These are phyloP conservation scores for Eilema caniola DNA, from an alignment of 2,888 invertebrate genomes.

Conservation along the genomic window DNA sequence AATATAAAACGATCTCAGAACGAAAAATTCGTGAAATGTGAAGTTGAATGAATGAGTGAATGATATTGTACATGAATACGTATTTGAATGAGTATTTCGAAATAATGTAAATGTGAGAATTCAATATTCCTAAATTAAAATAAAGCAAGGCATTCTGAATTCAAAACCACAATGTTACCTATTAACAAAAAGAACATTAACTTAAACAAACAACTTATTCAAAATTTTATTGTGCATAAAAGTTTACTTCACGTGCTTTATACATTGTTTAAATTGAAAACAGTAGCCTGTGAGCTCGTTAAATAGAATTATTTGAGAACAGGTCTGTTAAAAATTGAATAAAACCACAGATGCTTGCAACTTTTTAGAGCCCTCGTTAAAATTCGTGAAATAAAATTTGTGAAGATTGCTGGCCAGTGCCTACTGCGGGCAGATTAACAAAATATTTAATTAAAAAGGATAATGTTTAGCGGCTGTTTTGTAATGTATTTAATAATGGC, in stretches of 20 bases:
- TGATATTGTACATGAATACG: neutral
- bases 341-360: conserved; percentile 42
- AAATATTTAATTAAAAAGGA: conserved; percentile 29
- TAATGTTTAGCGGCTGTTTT: conserved; percentile 18
- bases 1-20: neutral
- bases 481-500: conserved; percentile 28
- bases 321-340: conserved; percentile 43
- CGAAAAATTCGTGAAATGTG: neutral
- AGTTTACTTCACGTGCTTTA: conserved; percentile 44
- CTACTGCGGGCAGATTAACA: conserved; percentile 32
- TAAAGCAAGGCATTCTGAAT: neutral
- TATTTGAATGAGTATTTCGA: neutral
- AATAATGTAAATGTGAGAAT: neutral
- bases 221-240: conserved; percentile 53
- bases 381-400: conserved; percentile 34
- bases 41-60: neutral
- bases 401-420: conserved; percentile 28
- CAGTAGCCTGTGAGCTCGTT: conserved; percentile 45
- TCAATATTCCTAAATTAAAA: neutral
- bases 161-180: too few species aligned
- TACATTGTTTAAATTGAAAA: conserved; percentile 53
- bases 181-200: conserved; percentile 24
- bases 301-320: conserved; percentile 37
- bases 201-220: conserved; percentile 47
- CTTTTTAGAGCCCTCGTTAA: conserved; percentile 28